These are phyloP conservation scores for Notothenia rossii DNA, from an alignment of 2,113 vertebrate genomes.

Conservation along the genomic window DNA sequence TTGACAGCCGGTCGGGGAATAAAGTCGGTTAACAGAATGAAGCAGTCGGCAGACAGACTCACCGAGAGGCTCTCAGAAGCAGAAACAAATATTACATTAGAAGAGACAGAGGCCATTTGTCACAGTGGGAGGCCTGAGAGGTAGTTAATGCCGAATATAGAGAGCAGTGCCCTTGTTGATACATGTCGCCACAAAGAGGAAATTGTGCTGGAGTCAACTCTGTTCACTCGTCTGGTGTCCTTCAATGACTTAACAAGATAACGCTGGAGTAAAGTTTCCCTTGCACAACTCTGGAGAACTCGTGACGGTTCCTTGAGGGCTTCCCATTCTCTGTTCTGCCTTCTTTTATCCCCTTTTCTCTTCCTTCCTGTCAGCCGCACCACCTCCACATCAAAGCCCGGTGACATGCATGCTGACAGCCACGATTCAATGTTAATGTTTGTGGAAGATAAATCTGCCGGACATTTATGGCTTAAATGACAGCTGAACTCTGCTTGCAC, in stretches of 20 bases:
- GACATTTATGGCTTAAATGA: slow-evolving; percentile 67
- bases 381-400: slow-evolving; percentile 48
- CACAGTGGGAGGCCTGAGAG: slow-evolving; percentile 81
- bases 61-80: slow-evolving; percentile 83
- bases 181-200: slow-evolving; percentile 80
- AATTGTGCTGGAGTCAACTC: slow-evolving; percentile 90
- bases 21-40: slow-evolving; percentile 77
- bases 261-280: slow-evolving; percentile 54
- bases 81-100: slow-evolving; percentile 89
- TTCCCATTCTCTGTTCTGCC: neutral
- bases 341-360: slow-evolving; percentile 19
- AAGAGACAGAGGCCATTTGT: slow-evolving; percentile 91
- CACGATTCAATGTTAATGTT: slow-evolving; percentile 62
- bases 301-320: slow-evolving; percentile 57
- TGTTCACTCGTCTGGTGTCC: slow-evolving; percentile 83
- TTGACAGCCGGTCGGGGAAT: slow-evolving; percentile 74
- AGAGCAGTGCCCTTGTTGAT: slow-evolving; percentile 70
- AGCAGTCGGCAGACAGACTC: slow-evolving; percentile 76
- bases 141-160: slow-evolving; percentile 84
- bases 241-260: slow-evolving; percentile 73
- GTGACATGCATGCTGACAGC: slow-evolving; percentile 63
- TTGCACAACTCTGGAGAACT: slow-evolving; percentile 48
- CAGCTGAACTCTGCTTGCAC: slow-evolving; percentile 70
- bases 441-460: slow-evolving; percentile 58
- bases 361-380: slow-evolving; percentile 24